Evolutionary conservation across 2,888 invertebrate species (phyloP).

Genomic region (Phaonia tiefii): DNA sequence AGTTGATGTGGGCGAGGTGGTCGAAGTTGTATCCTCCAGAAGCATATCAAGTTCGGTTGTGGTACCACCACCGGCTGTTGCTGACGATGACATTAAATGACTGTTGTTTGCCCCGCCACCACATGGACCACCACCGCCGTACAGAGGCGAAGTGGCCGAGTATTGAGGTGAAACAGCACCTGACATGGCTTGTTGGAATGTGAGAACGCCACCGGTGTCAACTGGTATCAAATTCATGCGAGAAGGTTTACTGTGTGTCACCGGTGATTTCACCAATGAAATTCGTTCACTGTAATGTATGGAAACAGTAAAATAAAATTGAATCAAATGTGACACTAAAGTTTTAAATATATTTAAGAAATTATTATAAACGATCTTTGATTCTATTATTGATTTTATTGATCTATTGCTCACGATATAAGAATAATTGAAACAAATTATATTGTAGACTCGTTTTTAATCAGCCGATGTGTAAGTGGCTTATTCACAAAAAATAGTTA

Average conservation of each 20-base stretch:
- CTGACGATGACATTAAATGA: slow-evolving; percentile 49
- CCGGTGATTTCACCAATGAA: slow-evolving; percentile 75
- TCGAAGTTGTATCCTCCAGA: slow-evolving; percentile 70
- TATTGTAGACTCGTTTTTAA: too few species aligned
- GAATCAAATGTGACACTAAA: neutral
- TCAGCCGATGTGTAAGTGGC: too few species aligned
- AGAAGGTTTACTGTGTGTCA: slow-evolving; percentile 66
- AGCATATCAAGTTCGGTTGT: slow-evolving; percentile 66
- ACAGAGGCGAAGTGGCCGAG: slow-evolving; percentile 70
- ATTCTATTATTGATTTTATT: too few species aligned
- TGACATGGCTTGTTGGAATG: slow-evolving; percentile 79
- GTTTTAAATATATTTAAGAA: neutral
- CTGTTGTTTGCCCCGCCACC: slow-evolving; percentile 46
- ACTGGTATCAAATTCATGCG: slow-evolving; percentile 69
- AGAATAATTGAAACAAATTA: too few species aligned
- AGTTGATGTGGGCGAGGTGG: slow-evolving; percentile 64
- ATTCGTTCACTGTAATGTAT: slow-evolving; percentile 75
- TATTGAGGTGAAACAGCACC: slow-evolving; percentile 79
- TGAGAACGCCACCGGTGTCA: slow-evolving; percentile 76
- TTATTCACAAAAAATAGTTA: too few species aligned
- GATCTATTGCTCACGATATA: too few species aligned
- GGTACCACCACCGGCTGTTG: slow-evolving; percentile 45
- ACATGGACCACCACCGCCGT: slow-evolving; percentile 64
- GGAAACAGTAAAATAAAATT: slow-evolving; percentile 2
- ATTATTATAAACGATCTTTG: too few species aligned